These are phyloP conservation scores for Goniozus legneri DNA, from an alignment of 1,140 invertebrate species.

Conservation along the genomic window DNA sequence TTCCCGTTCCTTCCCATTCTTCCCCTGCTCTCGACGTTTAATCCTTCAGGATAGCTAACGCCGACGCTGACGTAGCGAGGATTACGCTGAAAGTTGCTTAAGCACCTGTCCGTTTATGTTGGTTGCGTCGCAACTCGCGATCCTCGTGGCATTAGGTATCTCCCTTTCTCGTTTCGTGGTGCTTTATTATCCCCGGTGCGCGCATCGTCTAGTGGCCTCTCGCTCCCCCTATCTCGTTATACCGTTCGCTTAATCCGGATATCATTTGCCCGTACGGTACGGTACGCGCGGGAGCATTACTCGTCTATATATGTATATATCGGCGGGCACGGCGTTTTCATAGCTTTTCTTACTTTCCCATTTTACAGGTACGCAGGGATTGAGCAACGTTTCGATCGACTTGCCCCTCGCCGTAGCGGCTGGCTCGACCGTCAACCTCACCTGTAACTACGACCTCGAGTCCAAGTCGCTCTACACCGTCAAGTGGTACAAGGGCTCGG, in stretches of 20 bases:
- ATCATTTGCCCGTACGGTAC: no score
- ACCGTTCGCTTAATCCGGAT: no score
- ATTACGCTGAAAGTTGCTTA: constrained; percentile 22
- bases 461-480: constrained; percentile 70
- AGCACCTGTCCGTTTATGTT: constrained; percentile 27
- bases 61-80: constrained; percentile 15
- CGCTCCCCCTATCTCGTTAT: no score
- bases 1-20: constrained; percentile 5
- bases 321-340: no score
- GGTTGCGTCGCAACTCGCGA: neutral
- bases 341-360: no score
- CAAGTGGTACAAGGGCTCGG: constrained; percentile 80
- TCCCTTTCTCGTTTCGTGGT: no score
- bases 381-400: constrained; percentile 49
- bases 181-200: no score
- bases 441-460: constrained; percentile 49
- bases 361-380: constrained; percentile 39
- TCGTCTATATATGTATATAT: no score
- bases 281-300: no score
- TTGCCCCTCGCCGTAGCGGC: constrained; percentile 52
- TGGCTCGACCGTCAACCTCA: constrained; percentile 50
- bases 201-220: no score
- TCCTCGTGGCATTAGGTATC: neutral
- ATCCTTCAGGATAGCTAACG: constrained; percentile 12
- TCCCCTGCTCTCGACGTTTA: constrained; percentile 8